Conservation (phyloP, 2,888 invertebrate species). For the Shargacucullia verbasci region DNA sequence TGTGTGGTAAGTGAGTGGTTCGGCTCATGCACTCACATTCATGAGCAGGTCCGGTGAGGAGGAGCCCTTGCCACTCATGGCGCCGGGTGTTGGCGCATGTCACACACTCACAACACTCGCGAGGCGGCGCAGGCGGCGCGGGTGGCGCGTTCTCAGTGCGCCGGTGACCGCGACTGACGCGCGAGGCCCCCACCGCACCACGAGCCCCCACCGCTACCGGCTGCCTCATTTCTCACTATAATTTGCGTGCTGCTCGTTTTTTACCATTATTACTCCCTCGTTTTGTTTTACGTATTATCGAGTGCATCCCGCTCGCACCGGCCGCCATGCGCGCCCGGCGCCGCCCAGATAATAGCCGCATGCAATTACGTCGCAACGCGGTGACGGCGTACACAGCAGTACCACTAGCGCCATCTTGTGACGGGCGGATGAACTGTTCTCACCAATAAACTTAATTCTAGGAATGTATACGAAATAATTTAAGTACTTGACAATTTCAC, state of each 20-base stretch:
- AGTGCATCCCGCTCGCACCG: conserved; percentile 89
- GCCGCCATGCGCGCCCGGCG: conserved; percentile 87
- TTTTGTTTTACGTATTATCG: conserved; percentile 89
- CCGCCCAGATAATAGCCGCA: conserved; percentile 88
- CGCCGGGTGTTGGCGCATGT: conserved; percentile 79
- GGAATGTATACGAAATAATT: neutral
- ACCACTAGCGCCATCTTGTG: conserved; percentile 82
- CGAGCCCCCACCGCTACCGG: conserved; percentile 88
- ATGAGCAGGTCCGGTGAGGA: conserved; percentile 82
- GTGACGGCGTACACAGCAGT: conserved; percentile 57
- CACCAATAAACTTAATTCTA: neutral
- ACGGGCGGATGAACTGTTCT: conserved; percentile 68
- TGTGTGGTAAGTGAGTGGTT: conserved; percentile 42
- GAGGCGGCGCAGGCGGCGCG: conserved; percentile 81
- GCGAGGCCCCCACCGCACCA: conserved; percentile 79
- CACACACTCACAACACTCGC: conserved; percentile 85
- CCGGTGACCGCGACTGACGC: conserved; percentile 85
- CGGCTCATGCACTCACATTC: conserved; percentile 84
- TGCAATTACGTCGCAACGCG: conserved; percentile 81
- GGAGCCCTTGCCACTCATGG: conserved; percentile 60
- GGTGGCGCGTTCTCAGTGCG: conserved; percentile 80
- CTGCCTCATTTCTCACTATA: conserved; percentile 89
- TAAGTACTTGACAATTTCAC: neutral
- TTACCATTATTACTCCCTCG: conserved; percentile 89
- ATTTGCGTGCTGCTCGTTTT: conserved; percentile 89